phyloP scores from a whole-genome alignment of 2,797 vertebrate species.

The Clangula hyemalis region DNA sequence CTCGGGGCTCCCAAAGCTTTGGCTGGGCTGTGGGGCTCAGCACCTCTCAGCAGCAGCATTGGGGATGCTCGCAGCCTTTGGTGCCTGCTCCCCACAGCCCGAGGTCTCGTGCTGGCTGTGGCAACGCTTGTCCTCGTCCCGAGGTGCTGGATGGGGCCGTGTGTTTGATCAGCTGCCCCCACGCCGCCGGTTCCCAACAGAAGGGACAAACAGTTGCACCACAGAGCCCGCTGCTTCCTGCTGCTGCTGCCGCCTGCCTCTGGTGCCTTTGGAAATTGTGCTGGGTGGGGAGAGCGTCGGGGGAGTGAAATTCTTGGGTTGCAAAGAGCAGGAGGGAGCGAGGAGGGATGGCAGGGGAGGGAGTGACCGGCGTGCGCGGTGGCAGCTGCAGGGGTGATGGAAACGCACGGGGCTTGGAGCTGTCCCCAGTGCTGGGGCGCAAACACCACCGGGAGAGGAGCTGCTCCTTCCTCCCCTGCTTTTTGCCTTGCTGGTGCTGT shows the following conservation, averaged over 20 bases:
- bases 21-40: neutral
- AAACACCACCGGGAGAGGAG: accelerated
- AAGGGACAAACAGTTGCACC: neutral
- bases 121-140: neutral
- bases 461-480: neutral
- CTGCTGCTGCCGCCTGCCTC: no score
- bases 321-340: neutral
- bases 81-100: neutral
- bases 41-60: neutral
- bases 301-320: neutral
- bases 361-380: accelerated
- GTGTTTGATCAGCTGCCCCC: constrained; percentile 58
- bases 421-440: neutral
- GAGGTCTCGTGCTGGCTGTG: neutral
- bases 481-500: accelerated
- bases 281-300: accelerated
- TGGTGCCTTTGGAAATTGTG: no score
- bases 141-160: neutral
- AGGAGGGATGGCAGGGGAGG: neutral
- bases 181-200: constrained; percentile 15
- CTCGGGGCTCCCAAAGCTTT: neutral
- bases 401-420: neutral
- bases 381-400: neutral
- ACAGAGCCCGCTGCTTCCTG: neutral
- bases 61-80: neutral